These are phyloP conservation scores for Falco rusticolus DNA, from an alignment of 2,797 vertebrate genomes.

Conservation along the genomic window DNA sequence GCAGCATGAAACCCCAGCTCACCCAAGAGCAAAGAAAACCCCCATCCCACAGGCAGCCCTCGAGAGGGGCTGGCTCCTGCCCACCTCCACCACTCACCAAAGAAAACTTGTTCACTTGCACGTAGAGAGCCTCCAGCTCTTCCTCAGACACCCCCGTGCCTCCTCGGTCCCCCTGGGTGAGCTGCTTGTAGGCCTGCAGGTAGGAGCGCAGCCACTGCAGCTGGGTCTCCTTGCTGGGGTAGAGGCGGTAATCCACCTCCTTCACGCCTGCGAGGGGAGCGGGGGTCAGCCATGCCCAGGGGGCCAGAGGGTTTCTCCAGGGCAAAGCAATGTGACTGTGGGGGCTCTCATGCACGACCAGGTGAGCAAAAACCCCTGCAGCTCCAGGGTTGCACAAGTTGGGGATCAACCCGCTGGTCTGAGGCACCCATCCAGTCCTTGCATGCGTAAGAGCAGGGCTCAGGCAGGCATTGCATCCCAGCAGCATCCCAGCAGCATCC, in stretches of 20 bases:
- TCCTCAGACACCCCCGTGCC: constrained; percentile 75
- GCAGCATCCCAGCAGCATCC: not conserved
- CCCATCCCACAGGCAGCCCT: accelerated
- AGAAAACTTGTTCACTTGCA: constrained; percentile 97
- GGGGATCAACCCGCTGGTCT: accelerated
- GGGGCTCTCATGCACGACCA: accelerated
- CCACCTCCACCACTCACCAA: constrained; percentile 82
- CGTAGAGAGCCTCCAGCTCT: constrained; percentile 91
- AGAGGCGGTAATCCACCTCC: constrained; percentile 88
- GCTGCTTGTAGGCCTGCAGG: constrained; percentile 88
- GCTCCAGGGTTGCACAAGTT: accelerated
- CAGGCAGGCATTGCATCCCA: accelerated
- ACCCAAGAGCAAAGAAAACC: not conserved
- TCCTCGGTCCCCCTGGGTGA: constrained; percentile 83
- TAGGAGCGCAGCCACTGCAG: constrained; percentile 91
- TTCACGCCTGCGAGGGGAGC: constrained; percentile 83
- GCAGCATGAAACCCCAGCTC: not conserved
- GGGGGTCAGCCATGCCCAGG: not conserved
- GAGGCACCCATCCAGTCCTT: not conserved
- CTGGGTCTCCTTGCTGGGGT: constrained; percentile 87
- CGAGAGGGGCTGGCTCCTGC: not conserved
- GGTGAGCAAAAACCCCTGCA: not conserved
- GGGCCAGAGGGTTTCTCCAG: not conserved
- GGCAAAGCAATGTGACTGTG: accelerated
- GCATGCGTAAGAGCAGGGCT: accelerated